Evolutionary conservation across 2,797 vertebrate genomes (phyloP).

Genomic region (Enteromius paludinosus): DNA sequence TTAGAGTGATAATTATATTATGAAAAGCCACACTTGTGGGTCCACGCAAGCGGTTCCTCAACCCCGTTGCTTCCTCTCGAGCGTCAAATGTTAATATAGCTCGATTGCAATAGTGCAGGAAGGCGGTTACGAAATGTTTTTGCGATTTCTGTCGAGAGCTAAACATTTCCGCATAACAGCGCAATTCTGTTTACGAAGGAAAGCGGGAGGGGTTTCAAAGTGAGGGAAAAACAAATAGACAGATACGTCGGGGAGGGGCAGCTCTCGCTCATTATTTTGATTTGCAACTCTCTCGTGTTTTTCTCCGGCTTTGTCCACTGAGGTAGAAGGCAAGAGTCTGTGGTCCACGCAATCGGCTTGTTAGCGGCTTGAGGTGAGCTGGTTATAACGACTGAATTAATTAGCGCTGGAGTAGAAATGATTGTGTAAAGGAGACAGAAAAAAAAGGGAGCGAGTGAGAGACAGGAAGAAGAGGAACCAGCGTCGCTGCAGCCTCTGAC

Average conservation of each 20-base stretch:
- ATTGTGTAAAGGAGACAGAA: background rate
- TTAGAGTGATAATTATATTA: conserved; percentile 46
- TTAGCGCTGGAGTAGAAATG: conserved; percentile 47
- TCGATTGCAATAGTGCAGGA: background rate
- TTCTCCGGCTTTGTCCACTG: conserved; percentile 73
- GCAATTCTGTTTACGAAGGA: conserved; percentile 37
- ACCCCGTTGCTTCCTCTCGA: background rate
- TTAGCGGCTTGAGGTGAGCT: conserved; percentile 49
- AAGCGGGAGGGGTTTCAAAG: conserved; percentile 5
- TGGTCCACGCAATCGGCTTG: conserved; percentile 64
- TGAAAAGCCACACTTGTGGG: conserved; percentile 9
- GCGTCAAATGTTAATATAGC: background rate
- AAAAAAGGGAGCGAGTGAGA: background rate
- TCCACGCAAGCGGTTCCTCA: background rate
- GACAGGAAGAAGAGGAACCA: background rate
- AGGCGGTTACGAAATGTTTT: background rate
- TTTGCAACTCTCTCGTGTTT: conserved; percentile 68
- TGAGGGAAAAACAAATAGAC: conserved; percentile 38
- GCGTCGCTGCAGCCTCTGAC: conserved; percentile 33
- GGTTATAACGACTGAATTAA: conserved; percentile 54
- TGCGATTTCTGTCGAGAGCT: background rate
- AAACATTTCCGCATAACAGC: conserved; percentile 35
- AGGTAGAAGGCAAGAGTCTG: conserved; percentile 71
- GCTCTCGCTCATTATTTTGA: conserved; percentile 81
- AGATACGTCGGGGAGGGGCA: conserved; percentile 22